Evolutionary conservation across 2,888 invertebrate genomes (phyloP), one percentile per base, ranked within the genome.

Genomic region (Mylabris sibirica): DNA sequence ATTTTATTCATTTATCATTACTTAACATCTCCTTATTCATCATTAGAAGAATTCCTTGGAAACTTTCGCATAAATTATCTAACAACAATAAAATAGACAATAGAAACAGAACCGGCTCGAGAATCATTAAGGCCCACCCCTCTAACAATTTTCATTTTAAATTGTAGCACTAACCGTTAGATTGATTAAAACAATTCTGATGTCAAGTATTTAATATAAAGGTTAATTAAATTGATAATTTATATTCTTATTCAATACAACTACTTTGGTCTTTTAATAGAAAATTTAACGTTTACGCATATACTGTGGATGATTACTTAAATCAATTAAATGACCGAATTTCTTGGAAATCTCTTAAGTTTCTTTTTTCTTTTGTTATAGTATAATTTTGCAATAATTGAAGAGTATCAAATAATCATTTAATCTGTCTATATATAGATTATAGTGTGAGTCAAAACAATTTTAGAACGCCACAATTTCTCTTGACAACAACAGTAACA

Each of bases 391-490:
- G 49, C 49, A 53, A 53, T 22, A 53, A 53, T 49, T 53, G 11
- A 53, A 53, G 49, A 53, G 20, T 11, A 22, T 22, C 49, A 22
- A 20, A 53, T 53, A 9, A 53, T 53, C 11, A 53, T 6, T 53
- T 3, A 53, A 53, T 53, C 20, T 12, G 9, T 53, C 49, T 53
- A 53, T 53, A 53, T 11, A 53, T 53, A 44, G 44, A 44, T 44
- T n/a, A 44, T n/a, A 44, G 20, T 53, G 22, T 44, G 22, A 8
- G 49, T 53, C 49, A 53, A 22, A 53, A 22, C 11, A 53, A 22
- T 53, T 53, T 53, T 53, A 22, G 22, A 53, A 22, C 49, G 49
- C n/a, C 22, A 53, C 49, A 53, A 53, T 53, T 53, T 53, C 49
- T 53, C 22, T 11, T 53, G 22, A 53, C 49, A 53, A 49, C 49